A percentile compares a stretch with the other conserved stretches of the same genome.
phyloP scores from a whole-genome alignment of 1,140 invertebrate species.

The Drosophila cardini region DNA sequence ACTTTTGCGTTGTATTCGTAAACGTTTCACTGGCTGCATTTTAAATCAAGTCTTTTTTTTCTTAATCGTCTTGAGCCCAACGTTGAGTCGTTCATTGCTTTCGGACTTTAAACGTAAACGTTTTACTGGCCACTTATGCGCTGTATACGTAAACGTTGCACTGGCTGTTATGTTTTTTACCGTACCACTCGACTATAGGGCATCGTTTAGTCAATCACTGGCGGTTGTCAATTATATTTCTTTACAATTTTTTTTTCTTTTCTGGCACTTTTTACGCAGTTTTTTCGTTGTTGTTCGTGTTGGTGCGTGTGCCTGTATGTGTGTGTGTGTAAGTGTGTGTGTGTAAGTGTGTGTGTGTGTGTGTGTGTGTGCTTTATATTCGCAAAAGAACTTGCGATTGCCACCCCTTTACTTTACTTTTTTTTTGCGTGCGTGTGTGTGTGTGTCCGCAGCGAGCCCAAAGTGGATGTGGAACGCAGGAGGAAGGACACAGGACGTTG shows the following conservation, averaged over 20 bases:
- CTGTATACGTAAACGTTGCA: background rate
- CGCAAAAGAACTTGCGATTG: conserved; percentile 51
- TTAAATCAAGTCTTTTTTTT: too few relatives aligned
- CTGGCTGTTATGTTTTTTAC: background rate
- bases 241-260: conserved; percentile 10
- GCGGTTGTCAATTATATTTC: background rate
- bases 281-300: conserved; percentile 10
- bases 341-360: too few relatives aligned
- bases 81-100: too few relatives aligned
- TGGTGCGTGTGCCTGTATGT: too few relatives aligned
- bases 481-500: conserved; percentile 4
- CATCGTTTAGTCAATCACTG: conserved; percentile 3
- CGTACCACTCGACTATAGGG: background rate
- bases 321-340: background rate
- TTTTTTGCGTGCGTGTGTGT: conserved; percentile 3
- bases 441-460: conserved; percentile 33
- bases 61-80: too few relatives aligned
- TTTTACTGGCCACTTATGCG: background rate
- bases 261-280: conserved; percentile 33
- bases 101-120: too few relatives aligned
- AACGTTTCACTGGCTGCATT: conserved; percentile 1
- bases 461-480: background rate
- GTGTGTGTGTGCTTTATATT: conserved; percentile 25
- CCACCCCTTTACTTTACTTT: conserved; percentile 71
- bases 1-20: background rate